phyloP scores from a whole-genome alignment of 1,140 invertebrate species.

The Ruditapes philippinarum region DNA sequence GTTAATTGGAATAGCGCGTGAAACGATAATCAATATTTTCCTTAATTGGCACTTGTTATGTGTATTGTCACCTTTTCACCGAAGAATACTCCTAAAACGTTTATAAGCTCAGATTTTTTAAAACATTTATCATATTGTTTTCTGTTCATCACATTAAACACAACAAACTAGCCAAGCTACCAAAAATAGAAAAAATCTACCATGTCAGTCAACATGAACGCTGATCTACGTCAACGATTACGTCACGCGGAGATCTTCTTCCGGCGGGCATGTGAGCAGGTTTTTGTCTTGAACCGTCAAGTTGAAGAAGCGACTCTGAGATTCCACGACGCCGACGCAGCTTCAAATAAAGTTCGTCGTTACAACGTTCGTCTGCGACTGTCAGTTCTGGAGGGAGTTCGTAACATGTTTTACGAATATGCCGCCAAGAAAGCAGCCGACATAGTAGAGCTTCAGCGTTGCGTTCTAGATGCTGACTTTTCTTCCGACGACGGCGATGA shows the following conservation, averaged over 20 bases:
- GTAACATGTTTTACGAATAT: conserved; percentile 67
- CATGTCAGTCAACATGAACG: conserved; percentile 41
- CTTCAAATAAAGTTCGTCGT: background rate
- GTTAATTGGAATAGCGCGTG: no score
- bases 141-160: conserved; percentile 17
- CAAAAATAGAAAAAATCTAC: background rate
- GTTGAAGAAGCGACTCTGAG: conserved; percentile 23
- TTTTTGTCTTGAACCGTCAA: conserved; percentile 41
- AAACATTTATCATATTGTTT: background rate
- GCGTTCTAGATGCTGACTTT: background rate
- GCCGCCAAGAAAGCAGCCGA: conserved; percentile 61
- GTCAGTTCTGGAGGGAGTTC: conserved; percentile 57
- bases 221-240: conserved; percentile 86
- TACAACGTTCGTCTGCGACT: conserved; percentile 64
- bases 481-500: background rate
- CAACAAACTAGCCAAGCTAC: background rate
- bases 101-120: background rate
- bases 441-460: conserved; percentile 50
- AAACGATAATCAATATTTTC: no score
- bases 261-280: conserved; percentile 43
- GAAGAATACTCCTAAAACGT: background rate
- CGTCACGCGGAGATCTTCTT: conserved; percentile 77
- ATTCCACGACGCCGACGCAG: conserved; percentile 28
- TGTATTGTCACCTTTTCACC: background rate
- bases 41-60: background rate